Conservation (phyloP, 2,797 vertebrate species). For the Tragopan temminckii region DNA sequence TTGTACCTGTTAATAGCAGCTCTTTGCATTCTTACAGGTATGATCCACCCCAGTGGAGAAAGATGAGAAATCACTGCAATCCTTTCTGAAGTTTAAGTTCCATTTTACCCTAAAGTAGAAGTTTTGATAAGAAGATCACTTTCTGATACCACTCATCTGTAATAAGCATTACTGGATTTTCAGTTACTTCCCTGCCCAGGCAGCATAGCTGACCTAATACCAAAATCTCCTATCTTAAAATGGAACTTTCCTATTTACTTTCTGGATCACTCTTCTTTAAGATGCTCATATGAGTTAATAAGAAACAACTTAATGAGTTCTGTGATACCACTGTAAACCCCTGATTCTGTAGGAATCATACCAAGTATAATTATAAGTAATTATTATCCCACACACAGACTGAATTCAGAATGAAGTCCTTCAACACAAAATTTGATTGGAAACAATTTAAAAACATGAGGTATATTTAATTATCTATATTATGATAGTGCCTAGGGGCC, state of each 20-base stretch:
- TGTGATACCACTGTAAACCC: neutral
- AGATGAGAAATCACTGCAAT: neutral
- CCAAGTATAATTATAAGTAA: neutral
- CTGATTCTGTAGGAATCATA: neutral
- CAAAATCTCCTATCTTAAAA: neutral
- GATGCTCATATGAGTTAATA: neutral
- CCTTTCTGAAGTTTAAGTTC: neutral
- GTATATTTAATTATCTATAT: neutral
- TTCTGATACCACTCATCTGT: neutral
- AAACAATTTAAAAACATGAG: constrained; percentile 24
- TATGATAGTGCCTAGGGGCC: neutral
- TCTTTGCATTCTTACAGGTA: neutral
- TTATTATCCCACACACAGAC: neutral
- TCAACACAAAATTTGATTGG: neutral
- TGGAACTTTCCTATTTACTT: neutral
- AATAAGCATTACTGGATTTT: neutral
- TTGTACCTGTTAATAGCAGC: neutral
- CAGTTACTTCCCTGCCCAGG: neutral
- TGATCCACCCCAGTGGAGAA: neutral
- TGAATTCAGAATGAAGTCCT: neutral
- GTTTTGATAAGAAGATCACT: neutral
- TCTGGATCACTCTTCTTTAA: neutral
- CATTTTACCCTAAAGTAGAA: neutral
- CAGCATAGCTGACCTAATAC: neutral
- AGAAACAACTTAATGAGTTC: neutral